phyloP scores from a whole-genome alignment of 2,888 invertebrate genomes.

The Orchesella flavescens region DNA sequence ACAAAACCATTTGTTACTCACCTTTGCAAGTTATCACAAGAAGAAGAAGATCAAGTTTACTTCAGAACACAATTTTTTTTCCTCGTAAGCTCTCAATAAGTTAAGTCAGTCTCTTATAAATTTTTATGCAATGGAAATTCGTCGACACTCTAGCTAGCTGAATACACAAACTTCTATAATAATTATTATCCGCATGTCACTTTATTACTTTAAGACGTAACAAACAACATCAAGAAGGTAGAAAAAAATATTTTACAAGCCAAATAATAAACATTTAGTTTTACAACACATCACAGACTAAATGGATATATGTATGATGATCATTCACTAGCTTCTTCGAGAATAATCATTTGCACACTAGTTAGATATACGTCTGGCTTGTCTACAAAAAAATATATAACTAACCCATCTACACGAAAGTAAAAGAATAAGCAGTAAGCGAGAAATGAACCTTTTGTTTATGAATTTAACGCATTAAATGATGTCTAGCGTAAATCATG shows the following conservation, averaged over 20 bases:
- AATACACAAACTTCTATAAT: background rate
- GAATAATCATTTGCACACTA: conserved; percentile 14
- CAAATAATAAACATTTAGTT: no score
- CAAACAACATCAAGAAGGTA: no score
- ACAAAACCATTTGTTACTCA: conserved; percentile 53
- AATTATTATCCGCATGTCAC: no score
- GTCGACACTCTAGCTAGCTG: background rate
- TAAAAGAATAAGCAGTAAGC: conserved; percentile 15
- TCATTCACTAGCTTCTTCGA: background rate
- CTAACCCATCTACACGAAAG: background rate
- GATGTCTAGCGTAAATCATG: conserved; percentile 64
- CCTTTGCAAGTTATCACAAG: conserved; percentile 9
- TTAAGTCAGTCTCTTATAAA: background rate
- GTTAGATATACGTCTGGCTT: no score
- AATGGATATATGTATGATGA: background rate
- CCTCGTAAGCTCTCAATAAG: conserved; percentile 33
- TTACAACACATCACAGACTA: no score
- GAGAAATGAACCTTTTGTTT: conserved; percentile 58
- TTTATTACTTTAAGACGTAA: no score
- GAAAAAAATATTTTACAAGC: no score
- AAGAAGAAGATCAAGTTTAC: conserved; percentile 4
- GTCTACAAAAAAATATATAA: conserved; percentile 15
- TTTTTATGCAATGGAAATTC: background rate
- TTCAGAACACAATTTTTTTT: conserved; percentile 12
- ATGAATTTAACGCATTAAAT: conserved; percentile 54